Conservation (phyloP, 2,797 vertebrate species). For the Microchirus variegatus region DNA sequence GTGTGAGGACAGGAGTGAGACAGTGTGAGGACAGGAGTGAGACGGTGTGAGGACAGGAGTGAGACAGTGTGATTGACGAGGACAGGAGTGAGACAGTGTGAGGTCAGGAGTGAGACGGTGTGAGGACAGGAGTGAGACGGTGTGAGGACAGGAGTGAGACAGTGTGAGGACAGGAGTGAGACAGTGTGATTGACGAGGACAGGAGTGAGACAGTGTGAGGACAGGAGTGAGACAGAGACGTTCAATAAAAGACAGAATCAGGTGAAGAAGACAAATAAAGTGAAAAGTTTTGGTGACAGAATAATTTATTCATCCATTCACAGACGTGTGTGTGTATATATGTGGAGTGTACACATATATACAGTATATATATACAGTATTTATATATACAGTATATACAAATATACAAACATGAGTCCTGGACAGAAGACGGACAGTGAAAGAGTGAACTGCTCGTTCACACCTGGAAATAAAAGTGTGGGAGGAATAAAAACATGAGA, state of each 20-base stretch:
- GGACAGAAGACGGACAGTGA: constrained; percentile 47
- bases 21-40: too few relatives aligned
- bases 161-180: too few relatives aligned
- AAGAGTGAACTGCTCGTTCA: constrained; percentile 61
- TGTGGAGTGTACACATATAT: constrained; percentile 83
- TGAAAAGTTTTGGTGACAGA: too few relatives aligned
- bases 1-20: too few relatives aligned
- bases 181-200: too few relatives aligned
- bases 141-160: too few relatives aligned
- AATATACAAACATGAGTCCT: constrained; percentile 60
- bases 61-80: too few relatives aligned
- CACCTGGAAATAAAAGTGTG: constrained; percentile 71
- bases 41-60: too few relatives aligned
- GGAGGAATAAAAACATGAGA: constrained; percentile 42
- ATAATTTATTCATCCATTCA: constrained; percentile 45
- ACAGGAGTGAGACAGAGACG: neutral
- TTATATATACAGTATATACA: constrained; percentile 67
- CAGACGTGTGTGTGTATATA: constrained; percentile 70
- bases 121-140: too few relatives aligned
- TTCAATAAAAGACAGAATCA: neutral
- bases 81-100: too few relatives aligned
- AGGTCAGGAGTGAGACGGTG: too few relatives aligned
- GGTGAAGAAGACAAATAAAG: neutral
- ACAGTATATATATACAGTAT: constrained; percentile 77
- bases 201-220: too few relatives aligned